Conservation (phyloP, 2,888 invertebrate species). For the Craniophora ligustri region DNA sequence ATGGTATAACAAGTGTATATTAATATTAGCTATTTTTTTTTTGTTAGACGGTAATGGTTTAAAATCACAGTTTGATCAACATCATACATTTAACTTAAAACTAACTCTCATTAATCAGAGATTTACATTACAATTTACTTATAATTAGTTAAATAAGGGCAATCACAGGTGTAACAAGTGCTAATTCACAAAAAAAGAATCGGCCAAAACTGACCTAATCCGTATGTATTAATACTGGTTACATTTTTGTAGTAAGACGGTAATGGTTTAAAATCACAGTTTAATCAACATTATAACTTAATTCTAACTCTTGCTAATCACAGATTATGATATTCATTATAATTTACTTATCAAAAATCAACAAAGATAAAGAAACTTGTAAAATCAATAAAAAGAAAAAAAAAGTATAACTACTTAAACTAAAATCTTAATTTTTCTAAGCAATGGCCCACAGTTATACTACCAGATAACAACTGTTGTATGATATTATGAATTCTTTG, state of each 20-base stretch:
- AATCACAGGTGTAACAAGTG: conserved; percentile 4
- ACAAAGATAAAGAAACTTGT: neutral
- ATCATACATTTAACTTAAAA: neutral
- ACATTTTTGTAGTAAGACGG: neutral
- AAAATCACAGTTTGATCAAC: too few relatives aligned
- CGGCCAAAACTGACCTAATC: neutral
- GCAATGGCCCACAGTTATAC: conserved; percentile 7
- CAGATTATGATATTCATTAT: conserved; percentile 3
- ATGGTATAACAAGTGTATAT: too few relatives aligned
- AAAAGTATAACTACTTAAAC: neutral
- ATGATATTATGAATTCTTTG: conserved; percentile 17
- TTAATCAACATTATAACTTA: conserved; percentile 5
- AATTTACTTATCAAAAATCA: conserved; percentile 5
- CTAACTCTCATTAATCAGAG: conserved; percentile 3
- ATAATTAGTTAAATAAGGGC: conserved; percentile 2
- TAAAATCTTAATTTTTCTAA: conserved; percentile 13
- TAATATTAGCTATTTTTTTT: too few relatives aligned
- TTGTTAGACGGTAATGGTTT: too few relatives aligned
- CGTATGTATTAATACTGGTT: neutral
- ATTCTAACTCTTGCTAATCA: conserved; percentile 2
- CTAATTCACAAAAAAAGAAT: neutral
- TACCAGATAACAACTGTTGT: conserved; percentile 6
- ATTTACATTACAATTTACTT: conserved; percentile 6
- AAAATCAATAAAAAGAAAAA: neutral
- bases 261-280: conserved; percentile 5